Conservation (phyloP, 2,797 vertebrate genomes). For the Erethizon dorsatum region DNA sequence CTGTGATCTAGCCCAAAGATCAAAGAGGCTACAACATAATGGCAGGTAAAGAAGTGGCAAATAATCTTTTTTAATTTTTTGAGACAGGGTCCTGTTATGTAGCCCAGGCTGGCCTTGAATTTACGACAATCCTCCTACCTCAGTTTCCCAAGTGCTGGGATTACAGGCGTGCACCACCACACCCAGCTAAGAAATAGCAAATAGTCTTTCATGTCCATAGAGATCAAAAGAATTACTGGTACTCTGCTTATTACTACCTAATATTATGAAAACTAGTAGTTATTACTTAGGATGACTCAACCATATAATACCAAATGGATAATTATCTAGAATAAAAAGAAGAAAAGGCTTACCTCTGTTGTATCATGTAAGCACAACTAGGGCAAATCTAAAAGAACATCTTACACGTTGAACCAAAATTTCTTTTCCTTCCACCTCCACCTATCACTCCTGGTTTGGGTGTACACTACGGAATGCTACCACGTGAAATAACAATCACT, state of each 20-base stretch:
- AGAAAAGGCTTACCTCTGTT: constrained; percentile 29
- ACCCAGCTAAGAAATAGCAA: not conserved
- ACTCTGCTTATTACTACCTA: not conserved
- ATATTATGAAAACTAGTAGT: constrained; percentile 22
- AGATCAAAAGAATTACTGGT: constrained; percentile 69
- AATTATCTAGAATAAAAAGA: constrained; percentile 65
- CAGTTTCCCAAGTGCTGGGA: not conserved
- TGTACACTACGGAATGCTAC: not conserved
- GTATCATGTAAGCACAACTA: not conserved
- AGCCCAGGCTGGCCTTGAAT: not conserved
- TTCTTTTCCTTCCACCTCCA: not conserved
- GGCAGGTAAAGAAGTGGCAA: not conserved
- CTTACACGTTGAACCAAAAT: not conserved
- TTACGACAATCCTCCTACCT: not conserved
- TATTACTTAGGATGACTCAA: constrained; percentile 67
- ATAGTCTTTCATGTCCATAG: not conserved
- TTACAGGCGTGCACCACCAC: not conserved
- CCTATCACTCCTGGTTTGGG: not conserved
- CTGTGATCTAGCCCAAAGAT: constrained; percentile 33
- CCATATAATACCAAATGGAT: constrained; percentile 37
- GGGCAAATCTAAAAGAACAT: not conserved
- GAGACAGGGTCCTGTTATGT: not conserved
- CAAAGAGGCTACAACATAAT: constrained; percentile 45
- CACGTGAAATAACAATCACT: not conserved
- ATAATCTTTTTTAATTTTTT: not conserved